Evolutionary conservation across 2,888 invertebrate species (phyloP), one percentile per base, ranked within the genome.

Genomic region (Hydrotaea cyrtoneurina): DNA sequence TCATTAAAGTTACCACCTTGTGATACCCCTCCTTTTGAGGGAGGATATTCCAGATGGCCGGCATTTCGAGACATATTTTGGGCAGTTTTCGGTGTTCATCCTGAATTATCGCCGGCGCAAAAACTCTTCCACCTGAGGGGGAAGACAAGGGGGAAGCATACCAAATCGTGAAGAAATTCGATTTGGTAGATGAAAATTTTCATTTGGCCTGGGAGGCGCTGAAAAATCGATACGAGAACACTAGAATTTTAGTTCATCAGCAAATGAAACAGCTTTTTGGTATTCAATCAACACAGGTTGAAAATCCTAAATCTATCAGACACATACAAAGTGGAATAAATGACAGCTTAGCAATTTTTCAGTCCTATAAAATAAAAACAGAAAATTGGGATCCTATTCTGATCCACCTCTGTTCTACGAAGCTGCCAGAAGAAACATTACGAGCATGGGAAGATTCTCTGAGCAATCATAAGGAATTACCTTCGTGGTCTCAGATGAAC

Each of bases 101-200:
- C 64, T 7, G 64, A 64, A 36, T 64, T 64, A 36, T 64, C 15
- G 0, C n/a, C 78, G 1, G 46, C 71, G 7, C 50, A 26, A 50
- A 71, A 59, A n/a, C n/a, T n/a, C n/a, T n/a, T n/a, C n/a, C n/a
- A n/a, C n/a, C n/a, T n/a, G n/a, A n/a, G n/a, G n/a, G 26, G 73
- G 15, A 69, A 75, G 21, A 59, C 57, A 5, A 69, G 57, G 36
- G 50, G 46, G 69, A 80, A 43, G 64, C 66, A 15, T 26, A 74
- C 57, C 55, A 79, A 4, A 55, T 74, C 55, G 19, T 59, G 31
- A 75, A 71, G n/a, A 39, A 77, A 19, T 69, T 69, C 17, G 69
- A 77, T 23, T 69, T 69, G 23, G 69, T 77, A 43, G 55, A 43
- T 57, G 69, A 23, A 23, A 57, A 77, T 39, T 77, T 57, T 57